These are phyloP conservation scores for Zygothrica quintamaculata DNA, from an alignment of 2,888 invertebrate species.

Conservation along the genomic window DNA sequence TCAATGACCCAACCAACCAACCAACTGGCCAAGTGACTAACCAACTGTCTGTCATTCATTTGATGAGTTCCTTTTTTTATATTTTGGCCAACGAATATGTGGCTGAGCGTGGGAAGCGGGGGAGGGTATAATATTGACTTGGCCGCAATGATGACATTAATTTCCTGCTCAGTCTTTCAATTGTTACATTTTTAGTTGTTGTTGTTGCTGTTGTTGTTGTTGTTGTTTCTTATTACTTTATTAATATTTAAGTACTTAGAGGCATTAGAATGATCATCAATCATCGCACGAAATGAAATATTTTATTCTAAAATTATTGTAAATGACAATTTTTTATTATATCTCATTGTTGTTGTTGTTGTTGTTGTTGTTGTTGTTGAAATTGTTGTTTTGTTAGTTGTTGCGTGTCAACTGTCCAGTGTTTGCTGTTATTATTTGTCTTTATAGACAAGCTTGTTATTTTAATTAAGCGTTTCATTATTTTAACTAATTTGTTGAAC, in stretches of 20 bases:
- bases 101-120: too few species aligned
- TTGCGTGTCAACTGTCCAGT: conserved; percentile 59
- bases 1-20: conserved; percentile 40
- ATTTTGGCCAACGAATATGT: too few species aligned
- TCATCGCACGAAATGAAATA: conserved; percentile 54
- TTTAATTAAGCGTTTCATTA: conserved; percentile 75
- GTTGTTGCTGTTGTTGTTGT: conserved; percentile 3
- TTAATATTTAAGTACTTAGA: conserved; percentile 45
- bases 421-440: conserved; percentile 36
- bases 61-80: conserved; percentile 63
- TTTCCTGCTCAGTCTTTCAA: conserved; percentile 59
- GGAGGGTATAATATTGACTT: conserved; percentile 17
- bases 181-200: conserved; percentile 45
- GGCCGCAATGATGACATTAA: conserved; percentile 50
- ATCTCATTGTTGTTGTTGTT: conserved; percentile 23
- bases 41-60: conserved; percentile 43
- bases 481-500: conserved; percentile 66
- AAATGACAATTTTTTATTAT: conserved; percentile 19
- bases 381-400: conserved; percentile 27
- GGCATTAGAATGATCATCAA: conserved; percentile 60
- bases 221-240: conserved; percentile 38
- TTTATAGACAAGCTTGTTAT: conserved; percentile 59
- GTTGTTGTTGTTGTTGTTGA: conserved; percentile 48
- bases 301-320: conserved; percentile 52
- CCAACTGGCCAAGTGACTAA: conserved; percentile 17